A percentile compares a stretch with the other conserved stretches of the same genome.
phyloP scores from a whole-genome alignment of 2,797 vertebrate species.

The Lepus townsendii region DNA sequence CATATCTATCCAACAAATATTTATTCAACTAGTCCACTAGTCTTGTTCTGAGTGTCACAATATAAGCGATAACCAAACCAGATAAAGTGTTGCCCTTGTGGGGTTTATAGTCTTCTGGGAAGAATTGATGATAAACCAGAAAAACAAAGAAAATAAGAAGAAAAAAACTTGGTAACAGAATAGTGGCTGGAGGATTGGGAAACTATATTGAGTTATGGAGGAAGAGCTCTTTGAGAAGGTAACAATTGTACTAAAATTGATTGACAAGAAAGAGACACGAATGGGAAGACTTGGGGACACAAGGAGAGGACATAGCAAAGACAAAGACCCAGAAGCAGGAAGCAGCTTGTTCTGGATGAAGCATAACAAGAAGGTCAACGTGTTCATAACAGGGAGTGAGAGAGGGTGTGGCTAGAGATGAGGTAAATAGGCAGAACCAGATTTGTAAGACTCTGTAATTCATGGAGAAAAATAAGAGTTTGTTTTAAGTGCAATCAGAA shows the following conservation, averaged over 20 bases:
- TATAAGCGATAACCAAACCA: not conserved
- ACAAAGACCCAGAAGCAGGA: not conserved
- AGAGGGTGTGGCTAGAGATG: not conserved
- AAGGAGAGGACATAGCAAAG: not conserved
- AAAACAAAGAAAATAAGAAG: not conserved
- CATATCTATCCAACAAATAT: not conserved
- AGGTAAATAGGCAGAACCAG: not conserved
- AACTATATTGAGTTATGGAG: not conserved
- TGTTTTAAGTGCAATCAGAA: not conserved
- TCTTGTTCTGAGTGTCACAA: not conserved
- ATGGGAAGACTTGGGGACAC: not conserved
- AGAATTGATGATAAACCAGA: not conserved
- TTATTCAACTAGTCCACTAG: not conserved
- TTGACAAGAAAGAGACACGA: not conserved
- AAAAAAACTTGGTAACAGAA: constrained; percentile 45
- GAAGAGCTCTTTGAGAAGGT: not conserved
- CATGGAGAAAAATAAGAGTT: not conserved
- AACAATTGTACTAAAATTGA: constrained; percentile 25
- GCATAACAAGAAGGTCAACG: not conserved
- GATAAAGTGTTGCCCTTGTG: not conserved
- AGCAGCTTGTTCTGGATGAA: not conserved
- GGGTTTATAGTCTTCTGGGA: not conserved
- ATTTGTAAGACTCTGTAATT: not conserved
- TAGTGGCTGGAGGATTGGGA: not conserved
- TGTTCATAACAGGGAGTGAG: not conserved